phyloP scores from a whole-genome alignment of 2,113 vertebrate species.

The Ciconia stormi region DNA sequence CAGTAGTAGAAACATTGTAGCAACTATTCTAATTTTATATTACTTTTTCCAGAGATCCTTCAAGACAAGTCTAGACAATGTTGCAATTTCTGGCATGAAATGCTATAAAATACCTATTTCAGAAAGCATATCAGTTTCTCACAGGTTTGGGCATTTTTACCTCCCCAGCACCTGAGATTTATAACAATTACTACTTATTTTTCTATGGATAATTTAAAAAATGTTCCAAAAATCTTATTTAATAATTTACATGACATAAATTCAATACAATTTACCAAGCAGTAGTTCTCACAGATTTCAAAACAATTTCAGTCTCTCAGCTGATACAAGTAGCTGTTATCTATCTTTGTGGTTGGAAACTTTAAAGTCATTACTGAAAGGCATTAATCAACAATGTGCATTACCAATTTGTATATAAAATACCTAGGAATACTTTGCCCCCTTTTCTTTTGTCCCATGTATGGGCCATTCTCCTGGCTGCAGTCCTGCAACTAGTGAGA shows the following conservation, averaged over 20 bases:
- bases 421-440: background rate
- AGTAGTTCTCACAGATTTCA: background rate
- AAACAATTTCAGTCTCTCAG: background rate
- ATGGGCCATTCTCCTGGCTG: background rate
- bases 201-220: background rate
- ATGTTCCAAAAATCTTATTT: background rate
- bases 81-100: background rate
- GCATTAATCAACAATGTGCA: background rate
- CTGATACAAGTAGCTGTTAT: background rate
- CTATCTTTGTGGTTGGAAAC: background rate
- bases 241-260: background rate
- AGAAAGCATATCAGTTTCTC: background rate
- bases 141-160: background rate
- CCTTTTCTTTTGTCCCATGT: background rate
- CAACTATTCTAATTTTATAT: background rate
- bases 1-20: background rate
- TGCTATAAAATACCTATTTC: background rate
- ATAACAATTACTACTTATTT: background rate
- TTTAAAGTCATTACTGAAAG: background rate
- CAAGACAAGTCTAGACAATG: background rate
- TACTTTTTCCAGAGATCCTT: background rate
- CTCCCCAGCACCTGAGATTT: background rate
- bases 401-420: background rate
- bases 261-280: background rate
- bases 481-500: background rate